Conservation (phyloP, 2,888 invertebrate genomes). For the Augiades crinisus region DNA sequence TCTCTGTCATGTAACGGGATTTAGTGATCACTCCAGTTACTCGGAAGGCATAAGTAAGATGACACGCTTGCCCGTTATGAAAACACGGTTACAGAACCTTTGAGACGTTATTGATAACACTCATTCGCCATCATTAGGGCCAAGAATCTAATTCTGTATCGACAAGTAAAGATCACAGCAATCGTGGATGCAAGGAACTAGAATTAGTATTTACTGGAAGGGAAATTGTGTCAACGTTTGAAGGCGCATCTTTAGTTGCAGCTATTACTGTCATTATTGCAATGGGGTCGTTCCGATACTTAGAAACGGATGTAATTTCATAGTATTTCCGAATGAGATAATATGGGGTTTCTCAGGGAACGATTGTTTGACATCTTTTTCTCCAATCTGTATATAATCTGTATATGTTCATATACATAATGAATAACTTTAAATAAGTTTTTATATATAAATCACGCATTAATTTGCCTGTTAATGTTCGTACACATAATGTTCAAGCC, state of each 20-base stretch:
- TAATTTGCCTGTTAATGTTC: too few species aligned
- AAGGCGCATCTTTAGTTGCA: constrained; percentile 21
- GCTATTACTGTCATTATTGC: constrained; percentile 19
- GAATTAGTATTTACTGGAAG: constrained; percentile 19
- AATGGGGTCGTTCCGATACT: constrained; percentile 19
- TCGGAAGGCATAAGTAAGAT: background rate
- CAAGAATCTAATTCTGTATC: background rate
- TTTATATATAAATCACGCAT: too few species aligned
- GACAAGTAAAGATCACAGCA: constrained; percentile 4
- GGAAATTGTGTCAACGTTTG: constrained; percentile 18
- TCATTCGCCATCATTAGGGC: background rate
- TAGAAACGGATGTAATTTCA: constrained; percentile 14
- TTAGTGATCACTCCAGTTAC: background rate
- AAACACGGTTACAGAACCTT: background rate
- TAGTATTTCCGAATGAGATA: constrained; percentile 7
- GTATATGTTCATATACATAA: background rate
- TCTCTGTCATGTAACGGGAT: too few species aligned
- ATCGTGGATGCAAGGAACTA: background rate
- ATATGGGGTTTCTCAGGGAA: constrained; percentile 10
- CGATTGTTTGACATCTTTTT: background rate
- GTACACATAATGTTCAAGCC: too few species aligned
- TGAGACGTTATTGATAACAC: background rate
- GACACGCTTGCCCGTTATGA: background rate
- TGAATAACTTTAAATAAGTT: background rate
- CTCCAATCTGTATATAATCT: too few species aligned